Percentiles rank a stretch among this genome's conserved stretches.
These are phyloP conservation scores for Romanomermis culicivorax DNA, from an alignment of 2,888 invertebrate genomes.

Conservation along the genomic window DNA sequence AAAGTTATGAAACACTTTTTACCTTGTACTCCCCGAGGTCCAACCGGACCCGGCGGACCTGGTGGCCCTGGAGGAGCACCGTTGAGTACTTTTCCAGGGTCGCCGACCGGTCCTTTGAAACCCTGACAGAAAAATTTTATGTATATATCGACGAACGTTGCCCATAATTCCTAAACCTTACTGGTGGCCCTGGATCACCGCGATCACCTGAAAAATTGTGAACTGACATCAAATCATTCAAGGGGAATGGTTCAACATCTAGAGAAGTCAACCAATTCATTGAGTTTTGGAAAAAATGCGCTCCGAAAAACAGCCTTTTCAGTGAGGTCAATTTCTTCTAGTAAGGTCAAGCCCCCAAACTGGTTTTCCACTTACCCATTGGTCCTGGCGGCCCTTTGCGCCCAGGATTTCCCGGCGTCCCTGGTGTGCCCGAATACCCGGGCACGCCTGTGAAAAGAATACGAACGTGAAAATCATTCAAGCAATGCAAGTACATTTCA, in stretches of 20 bases:
- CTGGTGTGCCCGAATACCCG: slow-evolving; percentile 10
- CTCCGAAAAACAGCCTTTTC: no score
- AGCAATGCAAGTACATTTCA: no score
- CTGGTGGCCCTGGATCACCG: not conserved
- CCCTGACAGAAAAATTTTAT: not conserved
- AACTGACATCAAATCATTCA: no score
- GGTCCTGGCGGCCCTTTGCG: slow-evolving; percentile 9
- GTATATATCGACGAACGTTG: no score
- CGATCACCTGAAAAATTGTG: not conserved
- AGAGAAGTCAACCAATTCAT: no score
- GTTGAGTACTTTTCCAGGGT: slow-evolving; percentile 1
- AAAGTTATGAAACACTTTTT: not conserved
- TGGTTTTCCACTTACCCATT: slow-evolving; percentile 5
- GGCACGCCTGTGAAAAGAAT: not conserved
- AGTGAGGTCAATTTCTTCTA: no score
- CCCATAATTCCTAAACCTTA: not conserved
- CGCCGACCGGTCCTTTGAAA: slow-evolving; percentile 3
- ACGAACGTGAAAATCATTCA: no score
- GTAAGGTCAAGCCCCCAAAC: no score
- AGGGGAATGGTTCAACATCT: not conserved
- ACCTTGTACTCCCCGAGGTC: slow-evolving; percentile 3
- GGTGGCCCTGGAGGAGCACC: slow-evolving; percentile 5
- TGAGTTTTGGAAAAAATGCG: no score
- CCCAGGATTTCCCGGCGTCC: slow-evolving; percentile 11
- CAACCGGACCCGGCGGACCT: slow-evolving; percentile 4